Evolutionary conservation across 2,797 vertebrate species (phyloP).

Genomic region (Bradypodion ventrale): DNA sequence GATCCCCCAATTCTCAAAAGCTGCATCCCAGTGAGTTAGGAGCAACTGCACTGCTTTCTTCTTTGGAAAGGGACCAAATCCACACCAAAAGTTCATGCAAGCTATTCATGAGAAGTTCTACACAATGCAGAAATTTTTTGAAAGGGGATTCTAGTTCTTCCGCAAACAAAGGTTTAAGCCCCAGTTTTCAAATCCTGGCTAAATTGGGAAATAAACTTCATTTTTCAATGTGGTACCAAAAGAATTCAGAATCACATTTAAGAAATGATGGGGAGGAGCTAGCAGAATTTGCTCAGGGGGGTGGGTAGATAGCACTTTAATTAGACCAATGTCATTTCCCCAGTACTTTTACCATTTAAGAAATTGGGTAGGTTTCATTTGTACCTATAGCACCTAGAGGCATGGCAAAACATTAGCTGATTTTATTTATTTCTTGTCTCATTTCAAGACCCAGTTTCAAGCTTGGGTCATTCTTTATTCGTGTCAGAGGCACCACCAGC

Average conservation of each 20-base stretch:
- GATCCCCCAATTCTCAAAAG: too few relatives aligned
- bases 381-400: background rate
- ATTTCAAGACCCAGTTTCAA: background rate
- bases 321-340: background rate
- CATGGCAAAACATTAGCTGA: background rate
- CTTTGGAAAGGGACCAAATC: background rate
- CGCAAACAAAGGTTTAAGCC: background rate
- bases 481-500: too few relatives aligned
- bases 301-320: background rate
- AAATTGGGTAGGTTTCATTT: background rate
- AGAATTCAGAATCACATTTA: background rate
- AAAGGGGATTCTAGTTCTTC: background rate
- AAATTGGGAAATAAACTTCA: background rate
- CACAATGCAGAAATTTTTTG: background rate
- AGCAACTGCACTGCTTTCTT: too few relatives aligned
- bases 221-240: background rate
- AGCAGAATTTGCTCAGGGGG: background rate
- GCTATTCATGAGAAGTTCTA: background rate
- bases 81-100: background rate
- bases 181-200: background rate
- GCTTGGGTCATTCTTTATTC: too few relatives aligned
- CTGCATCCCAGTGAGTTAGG: too few relatives aligned
- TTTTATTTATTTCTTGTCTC: background rate
- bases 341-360: background rate
- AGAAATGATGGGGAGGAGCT: too few relatives aligned